Conservation (phyloP, 2,113 vertebrate species). For the Sialia sialis region DNA sequence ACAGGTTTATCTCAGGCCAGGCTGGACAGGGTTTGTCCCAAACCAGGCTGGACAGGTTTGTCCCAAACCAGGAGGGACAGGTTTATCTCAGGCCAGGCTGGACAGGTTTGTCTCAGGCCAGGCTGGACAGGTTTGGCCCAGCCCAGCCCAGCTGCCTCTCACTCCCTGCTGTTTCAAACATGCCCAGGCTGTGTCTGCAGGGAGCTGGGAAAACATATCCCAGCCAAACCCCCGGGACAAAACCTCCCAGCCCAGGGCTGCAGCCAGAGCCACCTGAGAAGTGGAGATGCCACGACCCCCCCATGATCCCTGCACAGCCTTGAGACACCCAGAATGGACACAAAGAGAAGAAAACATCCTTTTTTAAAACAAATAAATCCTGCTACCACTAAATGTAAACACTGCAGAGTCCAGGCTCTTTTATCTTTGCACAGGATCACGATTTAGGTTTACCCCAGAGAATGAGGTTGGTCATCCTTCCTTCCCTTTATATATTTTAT, state of each 20-base stretch:
- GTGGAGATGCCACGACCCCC: background rate
- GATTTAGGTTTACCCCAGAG: background rate
- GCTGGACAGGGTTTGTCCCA: background rate
- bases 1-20: background rate
- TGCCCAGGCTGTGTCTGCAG: background rate
- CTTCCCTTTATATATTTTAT: background rate
- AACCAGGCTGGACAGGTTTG: fast-evolving
- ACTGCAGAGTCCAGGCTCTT: background rate
- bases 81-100: background rate
- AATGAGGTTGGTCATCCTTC: background rate
- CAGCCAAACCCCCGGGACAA: background rate
- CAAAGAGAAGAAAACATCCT: background rate
- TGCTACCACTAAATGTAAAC: background rate
- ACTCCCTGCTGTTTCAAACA: background rate
- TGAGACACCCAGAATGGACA: background rate
- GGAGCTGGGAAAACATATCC: background rate
- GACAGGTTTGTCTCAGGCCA: too few species aligned
- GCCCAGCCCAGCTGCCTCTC: background rate
- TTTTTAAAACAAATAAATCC: background rate
- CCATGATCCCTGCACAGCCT: background rate
- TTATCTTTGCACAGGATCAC: background rate
- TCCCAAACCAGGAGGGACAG: background rate
- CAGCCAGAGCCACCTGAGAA: background rate
- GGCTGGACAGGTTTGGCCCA: background rate
- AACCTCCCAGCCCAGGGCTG: background rate